Conservation (phyloP, 2,113 vertebrate species). For the Hymenochirus boettgeri region DNA sequence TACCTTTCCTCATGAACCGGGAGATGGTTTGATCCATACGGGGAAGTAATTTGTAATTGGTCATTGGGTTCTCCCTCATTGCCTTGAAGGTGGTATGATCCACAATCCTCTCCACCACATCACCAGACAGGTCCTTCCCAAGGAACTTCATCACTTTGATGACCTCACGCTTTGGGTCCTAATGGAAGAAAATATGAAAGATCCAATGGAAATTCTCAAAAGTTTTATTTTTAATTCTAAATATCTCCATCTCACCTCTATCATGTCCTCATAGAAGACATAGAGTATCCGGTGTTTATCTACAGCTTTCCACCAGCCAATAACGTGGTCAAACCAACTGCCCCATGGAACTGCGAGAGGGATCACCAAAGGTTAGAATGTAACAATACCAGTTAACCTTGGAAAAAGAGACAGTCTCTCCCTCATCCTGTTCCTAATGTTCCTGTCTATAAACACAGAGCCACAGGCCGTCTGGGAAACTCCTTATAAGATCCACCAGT, state of each 20-base stretch:
- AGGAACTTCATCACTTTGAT: conserved; percentile 64
- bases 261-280: conserved; percentile 73
- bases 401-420: no score
- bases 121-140: conserved; percentile 53
- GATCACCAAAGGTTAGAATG: no score
- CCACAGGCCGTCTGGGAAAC: no score
- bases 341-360: conserved; percentile 60
- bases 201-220: not conserved
- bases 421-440: no score
- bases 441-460: no score
- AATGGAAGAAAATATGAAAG: not conserved
- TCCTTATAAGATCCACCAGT: no score
- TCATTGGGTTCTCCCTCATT: conserved; percentile 5
- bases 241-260: conserved; percentile 60
- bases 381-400: no score
- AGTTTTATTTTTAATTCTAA: not conserved
- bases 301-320: conserved; percentile 63
- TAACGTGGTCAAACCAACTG: conserved; percentile 72
- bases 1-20: conserved; percentile 45
- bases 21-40: conserved; percentile 2
- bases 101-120: conserved; percentile 52
- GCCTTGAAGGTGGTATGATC: conserved; percentile 56
- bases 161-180: conserved; percentile 60
- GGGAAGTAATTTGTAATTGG: conserved; percentile 42
- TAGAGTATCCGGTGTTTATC: conserved; percentile 66